Evolutionary conservation across 2,888 invertebrate species (phyloP).

Genomic region (Tyria jacobaeae): DNA sequence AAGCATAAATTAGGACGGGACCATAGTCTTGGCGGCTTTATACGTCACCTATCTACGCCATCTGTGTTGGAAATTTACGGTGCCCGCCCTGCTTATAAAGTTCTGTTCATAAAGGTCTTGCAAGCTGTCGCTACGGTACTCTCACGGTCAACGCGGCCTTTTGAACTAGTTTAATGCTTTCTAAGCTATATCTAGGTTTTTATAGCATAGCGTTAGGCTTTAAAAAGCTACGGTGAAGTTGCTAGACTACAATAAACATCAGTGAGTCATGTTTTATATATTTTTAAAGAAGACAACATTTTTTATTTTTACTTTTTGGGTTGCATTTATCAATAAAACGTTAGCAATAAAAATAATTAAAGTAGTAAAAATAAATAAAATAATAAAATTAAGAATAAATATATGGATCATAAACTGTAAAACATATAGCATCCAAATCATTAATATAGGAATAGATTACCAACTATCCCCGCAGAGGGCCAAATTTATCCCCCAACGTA

Average conservation of each 20-base stretch:
- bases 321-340: too few relatives aligned
- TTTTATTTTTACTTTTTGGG: too few relatives aligned
- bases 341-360: too few relatives aligned
- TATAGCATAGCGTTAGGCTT: not conserved
- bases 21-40: constrained; percentile 44
- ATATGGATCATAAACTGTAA: not conserved
- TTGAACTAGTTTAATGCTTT: constrained; percentile 27
- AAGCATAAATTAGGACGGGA: constrained; percentile 46
- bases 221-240: constrained; percentile 2
- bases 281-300: too few relatives aligned
- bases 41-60: constrained; percentile 64
- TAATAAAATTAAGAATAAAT: not conserved
- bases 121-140: constrained; percentile 41
- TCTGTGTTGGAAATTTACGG: constrained; percentile 62
- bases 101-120: constrained; percentile 49
- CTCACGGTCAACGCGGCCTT: constrained; percentile 40
- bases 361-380: too few relatives aligned
- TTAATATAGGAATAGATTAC: constrained; percentile 12
- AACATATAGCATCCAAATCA: not conserved
- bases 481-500: constrained; percentile 13
- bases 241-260: not conserved
- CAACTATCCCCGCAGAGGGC: constrained; percentile 5
- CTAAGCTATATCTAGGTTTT: constrained; percentile 11
- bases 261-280: too few relatives aligned
- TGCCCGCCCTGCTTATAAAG: constrained; percentile 57